A percentile compares a stretch with the other conserved stretches of the same genome.
These are phyloP conservation scores for Agrochola macilenta DNA, from an alignment of 2,888 invertebrate genomes.

Conservation along the genomic window DNA sequence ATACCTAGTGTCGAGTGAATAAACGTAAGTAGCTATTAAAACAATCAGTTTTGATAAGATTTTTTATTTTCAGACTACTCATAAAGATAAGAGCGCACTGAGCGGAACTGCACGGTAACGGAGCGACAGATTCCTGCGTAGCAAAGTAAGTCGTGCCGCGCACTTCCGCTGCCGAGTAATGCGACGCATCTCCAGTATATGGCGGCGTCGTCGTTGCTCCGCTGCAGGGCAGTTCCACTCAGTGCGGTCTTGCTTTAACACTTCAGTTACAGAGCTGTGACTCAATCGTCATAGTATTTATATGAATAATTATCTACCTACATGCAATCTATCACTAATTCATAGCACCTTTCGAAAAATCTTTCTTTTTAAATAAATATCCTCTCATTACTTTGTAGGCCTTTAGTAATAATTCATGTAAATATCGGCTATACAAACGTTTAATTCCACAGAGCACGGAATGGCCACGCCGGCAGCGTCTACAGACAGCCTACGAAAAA, in stretches of 20 bases:
- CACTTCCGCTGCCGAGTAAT: background rate
- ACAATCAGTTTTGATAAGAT: background rate
- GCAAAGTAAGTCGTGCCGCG: background rate
- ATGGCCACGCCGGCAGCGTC: background rate
- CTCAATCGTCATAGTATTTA: conserved; percentile 31
- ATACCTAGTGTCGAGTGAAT: background rate
- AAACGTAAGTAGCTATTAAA: conserved; percentile 13
- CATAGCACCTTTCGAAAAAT: conserved; percentile 56
- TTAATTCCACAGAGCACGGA: conserved; percentile 7
- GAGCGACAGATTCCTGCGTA: background rate
- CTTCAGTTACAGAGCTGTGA: conserved; percentile 22
- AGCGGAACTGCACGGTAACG: background rate
- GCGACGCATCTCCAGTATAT: background rate
- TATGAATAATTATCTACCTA: conserved; percentile 57
- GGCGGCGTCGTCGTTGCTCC: background rate
- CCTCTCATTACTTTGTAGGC: conserved; percentile 36
- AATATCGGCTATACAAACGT: conserved; percentile 8
- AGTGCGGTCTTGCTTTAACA: conserved; percentile 20
- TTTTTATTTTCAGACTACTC: conserved; percentile 47
- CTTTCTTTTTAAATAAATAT: conserved; percentile 8
- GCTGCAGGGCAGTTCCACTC: conserved; percentile 7
- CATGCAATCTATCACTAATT: conserved; percentile 49
- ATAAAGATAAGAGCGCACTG: conserved; percentile 23
- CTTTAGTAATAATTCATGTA: conserved; percentile 52
- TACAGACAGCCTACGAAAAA: background rate